Evolutionary conservation across 2,113 vertebrate genomes (phyloP).

Genomic region (Oreochromis tanganicae): DNA sequence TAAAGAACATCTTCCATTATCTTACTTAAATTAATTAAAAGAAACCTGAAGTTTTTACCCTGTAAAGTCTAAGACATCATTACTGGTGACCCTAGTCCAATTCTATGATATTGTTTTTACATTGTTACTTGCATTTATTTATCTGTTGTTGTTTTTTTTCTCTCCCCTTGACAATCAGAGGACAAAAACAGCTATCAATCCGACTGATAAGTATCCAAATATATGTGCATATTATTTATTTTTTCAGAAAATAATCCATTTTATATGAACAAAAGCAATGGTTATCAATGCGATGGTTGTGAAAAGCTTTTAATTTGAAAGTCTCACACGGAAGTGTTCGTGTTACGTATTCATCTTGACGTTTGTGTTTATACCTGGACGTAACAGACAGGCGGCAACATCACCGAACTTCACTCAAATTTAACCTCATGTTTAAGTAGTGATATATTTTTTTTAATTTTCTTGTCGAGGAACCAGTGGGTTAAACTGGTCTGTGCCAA

Average conservation of each 20-base stretch:
- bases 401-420: not conserved
- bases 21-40: not conserved
- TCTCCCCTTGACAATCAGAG: not conserved
- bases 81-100: not conserved
- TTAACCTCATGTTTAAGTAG: no score
- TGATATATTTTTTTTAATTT: not conserved
- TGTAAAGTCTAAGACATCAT: not conserved
- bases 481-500: not conserved
- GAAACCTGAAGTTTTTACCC: not conserved
- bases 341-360: fast-evolving
- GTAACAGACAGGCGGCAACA: not conserved
- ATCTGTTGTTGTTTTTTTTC: not conserved
- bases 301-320: constrained; percentile 17
- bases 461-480: fast-evolving
- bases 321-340: not conserved
- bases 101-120: not conserved
- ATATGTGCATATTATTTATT: not conserved
- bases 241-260: not conserved
- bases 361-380: not conserved
- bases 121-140: not conserved
- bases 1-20: not conserved
- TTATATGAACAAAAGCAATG: not conserved
- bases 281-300: no score
- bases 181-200: not conserved
- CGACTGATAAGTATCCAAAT: not conserved